A percentile compares a stretch with the other conserved stretches of the same genome.
Conservation (phyloP, 1,140 invertebrate species). For the Drosophila bocqueti region DNA sequence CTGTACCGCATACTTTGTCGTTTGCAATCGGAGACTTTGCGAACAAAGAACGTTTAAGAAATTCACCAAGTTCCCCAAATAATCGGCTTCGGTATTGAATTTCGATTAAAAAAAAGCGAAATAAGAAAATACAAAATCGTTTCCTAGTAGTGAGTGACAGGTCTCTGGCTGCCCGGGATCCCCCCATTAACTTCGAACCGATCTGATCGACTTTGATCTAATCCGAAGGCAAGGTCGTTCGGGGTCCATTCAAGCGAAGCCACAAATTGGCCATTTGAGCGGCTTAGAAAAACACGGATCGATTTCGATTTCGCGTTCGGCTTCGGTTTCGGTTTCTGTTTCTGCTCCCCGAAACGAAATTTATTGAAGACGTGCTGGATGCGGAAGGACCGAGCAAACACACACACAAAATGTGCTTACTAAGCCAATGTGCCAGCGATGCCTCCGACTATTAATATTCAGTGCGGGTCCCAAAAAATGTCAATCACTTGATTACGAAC, state of each 20-base stretch:
- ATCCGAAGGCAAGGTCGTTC: constrained; percentile 68
- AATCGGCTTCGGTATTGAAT: constrained; percentile 36
- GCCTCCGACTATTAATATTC: constrained; percentile 54
- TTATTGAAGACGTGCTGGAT: constrained; percentile 40
- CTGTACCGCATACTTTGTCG: constrained; percentile 35
- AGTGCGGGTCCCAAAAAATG: constrained; percentile 61
- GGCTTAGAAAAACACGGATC: constrained; percentile 42
- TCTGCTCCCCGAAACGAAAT: constrained; percentile 9
- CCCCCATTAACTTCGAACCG: constrained; percentile 36
- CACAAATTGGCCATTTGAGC: constrained; percentile 52
- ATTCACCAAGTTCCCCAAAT: constrained; percentile 34
- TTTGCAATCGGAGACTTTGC: constrained; percentile 29
- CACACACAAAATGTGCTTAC: constrained; percentile 29
- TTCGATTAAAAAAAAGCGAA: constrained; percentile 7
- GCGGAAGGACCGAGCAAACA: constrained; percentile 27
- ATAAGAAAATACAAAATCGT: constrained; percentile 16
- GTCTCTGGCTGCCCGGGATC: constrained; percentile 25
- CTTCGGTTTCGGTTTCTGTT: constrained; percentile 19
- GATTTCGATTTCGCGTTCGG: constrained; percentile 18
- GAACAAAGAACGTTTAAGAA: constrained; percentile 44
- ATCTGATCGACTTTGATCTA: constrained; percentile 60
- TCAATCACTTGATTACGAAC: constrained; percentile 65
- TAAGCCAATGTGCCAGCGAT: constrained; percentile 24
- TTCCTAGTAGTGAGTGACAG: constrained; percentile 52
- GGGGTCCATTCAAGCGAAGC: constrained; percentile 52